Percentiles rank a stretch among this genome's conserved stretches.
phyloP scores from a whole-genome alignment of 1,140 invertebrate species.

The Sycobia sp. region DNA sequence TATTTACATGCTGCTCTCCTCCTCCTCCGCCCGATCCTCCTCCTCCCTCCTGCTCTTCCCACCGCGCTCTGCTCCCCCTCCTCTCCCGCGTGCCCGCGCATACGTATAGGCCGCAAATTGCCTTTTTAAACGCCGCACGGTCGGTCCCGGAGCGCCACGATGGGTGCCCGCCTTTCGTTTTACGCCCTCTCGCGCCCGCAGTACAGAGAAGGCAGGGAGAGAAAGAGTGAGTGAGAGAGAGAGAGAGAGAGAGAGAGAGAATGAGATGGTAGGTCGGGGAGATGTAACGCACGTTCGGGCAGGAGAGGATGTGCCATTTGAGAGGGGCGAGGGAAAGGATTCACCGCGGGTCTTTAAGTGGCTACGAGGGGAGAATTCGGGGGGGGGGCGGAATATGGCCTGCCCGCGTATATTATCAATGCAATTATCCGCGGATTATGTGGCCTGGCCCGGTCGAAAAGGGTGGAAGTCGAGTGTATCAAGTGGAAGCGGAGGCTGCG shows the following conservation, averaged over 20 bases:
- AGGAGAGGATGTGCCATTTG: too few relatives aligned
- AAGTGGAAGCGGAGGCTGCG: too few relatives aligned
- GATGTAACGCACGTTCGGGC: not conserved
- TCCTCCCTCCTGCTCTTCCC: not conserved
- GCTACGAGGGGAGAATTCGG: too few relatives aligned
- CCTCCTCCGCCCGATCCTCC: not conserved
- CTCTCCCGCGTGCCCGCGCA: not conserved
- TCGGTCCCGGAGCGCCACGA: slow-evolving; percentile 55
- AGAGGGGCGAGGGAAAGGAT: not conserved
- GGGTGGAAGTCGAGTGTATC: too few relatives aligned
- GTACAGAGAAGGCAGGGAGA: not conserved
- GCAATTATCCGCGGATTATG: slow-evolving; percentile 23
- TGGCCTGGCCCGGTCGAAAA: too few relatives aligned
- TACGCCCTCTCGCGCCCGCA: slow-evolving; percentile 47
- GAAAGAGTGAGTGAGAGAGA: too few relatives aligned
- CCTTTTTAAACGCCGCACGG: slow-evolving; percentile 61
- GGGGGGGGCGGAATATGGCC: slow-evolving; percentile 1
- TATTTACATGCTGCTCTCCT: slow-evolving; percentile 13
- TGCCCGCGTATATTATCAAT: slow-evolving; percentile 10
- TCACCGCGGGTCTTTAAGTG: too few relatives aligned
- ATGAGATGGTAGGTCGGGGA: too few relatives aligned
- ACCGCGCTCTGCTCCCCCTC: not conserved
- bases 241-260: slow-evolving; percentile 6
- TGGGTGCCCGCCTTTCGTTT: slow-evolving; percentile 61
- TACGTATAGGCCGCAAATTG: slow-evolving; percentile 55